Evolutionary conservation across 2,113 vertebrate species (phyloP).

Genomic region (Sminthopsis crassicaudata): DNA sequence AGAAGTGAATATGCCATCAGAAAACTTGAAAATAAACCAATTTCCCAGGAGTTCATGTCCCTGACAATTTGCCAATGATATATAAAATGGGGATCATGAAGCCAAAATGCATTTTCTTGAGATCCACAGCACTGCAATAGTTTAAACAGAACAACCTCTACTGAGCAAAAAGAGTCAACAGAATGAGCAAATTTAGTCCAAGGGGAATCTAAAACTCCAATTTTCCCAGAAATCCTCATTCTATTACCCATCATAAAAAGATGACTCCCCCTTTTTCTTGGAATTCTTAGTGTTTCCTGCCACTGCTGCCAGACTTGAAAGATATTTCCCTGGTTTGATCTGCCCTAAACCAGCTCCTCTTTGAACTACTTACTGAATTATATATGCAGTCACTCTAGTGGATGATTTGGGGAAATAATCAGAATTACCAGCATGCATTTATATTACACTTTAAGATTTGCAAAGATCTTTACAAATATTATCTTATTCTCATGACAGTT

Average conservation of each 20-base stretch:
- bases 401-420: conserved; percentile 1
- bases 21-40: conserved; percentile 34
- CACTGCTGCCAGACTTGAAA: not conserved
- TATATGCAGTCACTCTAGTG: conserved; percentile 7
- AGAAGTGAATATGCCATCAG: conserved; percentile 5
- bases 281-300: conserved; percentile 2
- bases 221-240: conserved; percentile 8
- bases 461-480: not conserved
- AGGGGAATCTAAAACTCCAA: not conserved
- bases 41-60: conserved; percentile 3
- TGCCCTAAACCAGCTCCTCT: not conserved
- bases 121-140: not conserved
- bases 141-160: not conserved
- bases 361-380: not conserved
- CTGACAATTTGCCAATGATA: not conserved
- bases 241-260: not conserved
- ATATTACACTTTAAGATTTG: not conserved
- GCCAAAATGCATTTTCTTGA: conserved; percentile 17
- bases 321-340: not conserved
- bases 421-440: conserved; percentile 11
- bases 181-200: not conserved
- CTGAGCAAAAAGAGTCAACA: not conserved
- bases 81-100: conserved; percentile 30
- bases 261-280: not conserved
- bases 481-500: not conserved